These are phyloP conservation scores for Megaceryle maxima DNA, from an alignment of 2,113 vertebrate genomes.

Conservation along the genomic window DNA sequence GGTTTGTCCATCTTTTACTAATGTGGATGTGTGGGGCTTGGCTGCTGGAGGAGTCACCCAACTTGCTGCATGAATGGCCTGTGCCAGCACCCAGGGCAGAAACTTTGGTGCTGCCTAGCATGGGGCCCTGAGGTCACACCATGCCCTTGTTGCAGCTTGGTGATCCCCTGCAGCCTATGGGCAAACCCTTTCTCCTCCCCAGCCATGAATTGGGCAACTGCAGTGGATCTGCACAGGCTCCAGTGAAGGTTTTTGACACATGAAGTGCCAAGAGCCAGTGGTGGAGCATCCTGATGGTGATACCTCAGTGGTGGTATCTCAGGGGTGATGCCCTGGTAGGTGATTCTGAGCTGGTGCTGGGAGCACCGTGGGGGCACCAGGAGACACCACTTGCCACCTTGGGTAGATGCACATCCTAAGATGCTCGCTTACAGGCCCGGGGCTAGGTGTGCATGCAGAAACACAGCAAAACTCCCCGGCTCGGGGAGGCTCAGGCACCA, in stretches of 20 bases:
- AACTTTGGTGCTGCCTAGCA: neutral
- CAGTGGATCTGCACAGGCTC: neutral
- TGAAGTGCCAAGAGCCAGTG: neutral
- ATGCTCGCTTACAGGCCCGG: rapidly evolving
- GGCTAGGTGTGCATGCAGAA: too few relatives aligned
- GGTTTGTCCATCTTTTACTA: neutral
- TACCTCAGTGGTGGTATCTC: neutral
- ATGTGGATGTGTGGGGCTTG: rapidly evolving
- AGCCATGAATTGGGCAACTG: rapidly evolving
- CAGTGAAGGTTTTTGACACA: neutral
- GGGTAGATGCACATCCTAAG: neutral
- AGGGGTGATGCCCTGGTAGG: neutral
- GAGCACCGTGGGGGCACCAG: neutral
- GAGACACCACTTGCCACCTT: rapidly evolving
- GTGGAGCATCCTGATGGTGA: neutral
- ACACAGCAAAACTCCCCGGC: rapidly evolving
- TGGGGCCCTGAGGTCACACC: neutral
- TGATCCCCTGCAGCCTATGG: rapidly evolving
- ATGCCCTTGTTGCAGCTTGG: neutral
- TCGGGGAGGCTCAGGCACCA: neutral
- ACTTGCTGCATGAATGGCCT: rapidly evolving
- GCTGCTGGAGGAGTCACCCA: neutral
- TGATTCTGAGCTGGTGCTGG: rapidly evolving
- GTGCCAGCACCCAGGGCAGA: neutral
- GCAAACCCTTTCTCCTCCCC: neutral